phyloP scores from a whole-genome alignment of 2,113 vertebrate species.

The Pristiophorus japonicus region DNA sequence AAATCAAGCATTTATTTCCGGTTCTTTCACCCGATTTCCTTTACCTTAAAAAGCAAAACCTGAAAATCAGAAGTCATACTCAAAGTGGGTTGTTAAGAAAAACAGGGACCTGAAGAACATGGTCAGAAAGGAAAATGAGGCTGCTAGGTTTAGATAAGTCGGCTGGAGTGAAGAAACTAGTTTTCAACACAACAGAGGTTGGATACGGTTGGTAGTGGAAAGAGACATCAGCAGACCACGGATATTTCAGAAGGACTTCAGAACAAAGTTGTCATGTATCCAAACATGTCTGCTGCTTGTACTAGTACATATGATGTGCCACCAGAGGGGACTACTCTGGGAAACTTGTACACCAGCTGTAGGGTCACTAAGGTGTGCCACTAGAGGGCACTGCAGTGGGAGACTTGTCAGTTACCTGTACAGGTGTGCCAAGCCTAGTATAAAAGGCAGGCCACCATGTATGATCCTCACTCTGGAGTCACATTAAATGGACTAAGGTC shows the following conservation, averaged over 20 bases:
- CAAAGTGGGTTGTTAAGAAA: neutral
- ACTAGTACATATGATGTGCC: too few species aligned
- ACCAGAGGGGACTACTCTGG: too few species aligned
- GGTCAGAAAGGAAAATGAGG: neutral
- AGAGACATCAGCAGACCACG: neutral
- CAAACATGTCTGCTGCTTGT: too few species aligned
- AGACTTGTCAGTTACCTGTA: too few species aligned
- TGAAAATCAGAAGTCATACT: neutral
- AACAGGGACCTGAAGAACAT: neutral
- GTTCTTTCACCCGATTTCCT: neutral
- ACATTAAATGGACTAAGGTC: too few species aligned
- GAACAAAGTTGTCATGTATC: too few species aligned
- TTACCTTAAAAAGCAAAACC: neutral
- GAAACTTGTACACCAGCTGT: too few species aligned
- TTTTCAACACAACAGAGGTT: neutral
- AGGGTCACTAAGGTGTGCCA: too few species aligned
- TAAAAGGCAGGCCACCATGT: too few species aligned
- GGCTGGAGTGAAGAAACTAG: neutral
- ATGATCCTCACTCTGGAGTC: too few species aligned
- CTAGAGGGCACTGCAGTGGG: too few species aligned
- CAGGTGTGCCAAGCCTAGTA: too few species aligned
- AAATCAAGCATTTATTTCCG: neutral
- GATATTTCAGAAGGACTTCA: neutral
- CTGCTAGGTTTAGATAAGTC: neutral
- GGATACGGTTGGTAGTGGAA: neutral